These are phyloP conservation scores for Bembecia ichneumoniformis DNA, from an alignment of 2,888 invertebrate species.

Conservation along the genomic window DNA sequence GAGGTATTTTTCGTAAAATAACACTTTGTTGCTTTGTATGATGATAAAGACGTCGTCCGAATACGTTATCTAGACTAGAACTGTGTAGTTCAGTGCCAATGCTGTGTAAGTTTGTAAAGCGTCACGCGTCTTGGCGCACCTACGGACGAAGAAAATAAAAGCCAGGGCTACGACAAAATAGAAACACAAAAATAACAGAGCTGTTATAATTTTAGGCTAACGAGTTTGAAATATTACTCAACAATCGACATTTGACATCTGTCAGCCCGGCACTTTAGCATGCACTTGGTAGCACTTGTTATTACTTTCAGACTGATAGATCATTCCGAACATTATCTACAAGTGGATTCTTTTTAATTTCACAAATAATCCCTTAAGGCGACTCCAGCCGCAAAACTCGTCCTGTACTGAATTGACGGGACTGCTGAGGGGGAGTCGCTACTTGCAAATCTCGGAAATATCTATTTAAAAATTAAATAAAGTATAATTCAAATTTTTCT, in stretches of 20 bases:
- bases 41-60: constrained; percentile 32
- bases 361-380: too few species aligned
- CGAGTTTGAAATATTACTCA: constrained; percentile 21
- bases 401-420: too few species aligned
- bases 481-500: too few species aligned
- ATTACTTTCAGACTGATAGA: too few species aligned
- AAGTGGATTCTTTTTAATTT: too few species aligned
- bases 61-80: constrained; percentile 61
- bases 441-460: too few species aligned
- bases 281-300: too few species aligned
- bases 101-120: constrained; percentile 53
- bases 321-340: too few species aligned
- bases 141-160: constrained; percentile 51
- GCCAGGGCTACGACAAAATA: constrained; percentile 55
- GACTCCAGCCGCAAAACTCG: too few species aligned
- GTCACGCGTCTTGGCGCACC: constrained; percentile 67
- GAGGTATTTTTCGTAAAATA: background rate
- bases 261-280: background rate
- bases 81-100: constrained; percentile 66
- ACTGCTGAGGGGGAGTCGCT: too few species aligned
- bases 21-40: constrained; percentile 13
- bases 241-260: constrained; percentile 22
- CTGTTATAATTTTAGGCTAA: constrained; percentile 36
- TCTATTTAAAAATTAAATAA: too few species aligned
- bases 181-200: constrained; percentile 48